Evolutionary conservation across 2,888 invertebrate genomes (phyloP), one percentile per base, ranked within the genome.

Genomic region (Protophormia terraenovae): DNA sequence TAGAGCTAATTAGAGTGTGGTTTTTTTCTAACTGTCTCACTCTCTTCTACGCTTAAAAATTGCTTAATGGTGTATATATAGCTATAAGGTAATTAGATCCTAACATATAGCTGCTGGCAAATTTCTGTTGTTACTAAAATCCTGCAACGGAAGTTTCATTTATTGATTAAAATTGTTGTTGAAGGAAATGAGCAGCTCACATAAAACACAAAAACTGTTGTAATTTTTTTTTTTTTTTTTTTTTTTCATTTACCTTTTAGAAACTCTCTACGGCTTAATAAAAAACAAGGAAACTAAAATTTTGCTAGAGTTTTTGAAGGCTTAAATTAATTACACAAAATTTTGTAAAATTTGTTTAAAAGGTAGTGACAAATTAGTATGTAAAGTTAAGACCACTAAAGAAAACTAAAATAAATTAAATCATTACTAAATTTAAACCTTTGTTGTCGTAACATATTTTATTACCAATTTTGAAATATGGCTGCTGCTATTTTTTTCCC

Each of bases 1-100:
- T 35, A 32, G n/a, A n/a, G 66, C 66, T 67, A 66, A 80, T 80
- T 66, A 73, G 3, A 50, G 22, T 32, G 41, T 55, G 53, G 29
- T 62, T 53, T 12, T 62, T 47, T 22, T 71, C 12, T 38, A 1
- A 5, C 62, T 45, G 22, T 12, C 0, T 12, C 0, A 41, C 7
- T 41, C 14, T 8, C 47, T 24, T 50, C 12, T 7, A 0, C 1
- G 3, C 1, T 35, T 50, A n/a, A n/a, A n/a, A n/a, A n/a, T 60
- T 47, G 58, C 35, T 16, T 24, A 35, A 22, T 53, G 14, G 4
- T 24, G 16, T 27, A 10, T 3, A 10, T 22, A 0, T 14, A 5
- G 47, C 12, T 16, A 3, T 2, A 41, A 12, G 19, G 16, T 16
- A 47, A 47, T n/a, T n/a, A n/a, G n/a, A 19, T 47, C 3, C 7